Percentiles rank a stretch among this genome's conserved stretches.
Evolutionary conservation across 2,113 vertebrate species (phyloP).

Genomic region (Xenopus laevis): DNA sequence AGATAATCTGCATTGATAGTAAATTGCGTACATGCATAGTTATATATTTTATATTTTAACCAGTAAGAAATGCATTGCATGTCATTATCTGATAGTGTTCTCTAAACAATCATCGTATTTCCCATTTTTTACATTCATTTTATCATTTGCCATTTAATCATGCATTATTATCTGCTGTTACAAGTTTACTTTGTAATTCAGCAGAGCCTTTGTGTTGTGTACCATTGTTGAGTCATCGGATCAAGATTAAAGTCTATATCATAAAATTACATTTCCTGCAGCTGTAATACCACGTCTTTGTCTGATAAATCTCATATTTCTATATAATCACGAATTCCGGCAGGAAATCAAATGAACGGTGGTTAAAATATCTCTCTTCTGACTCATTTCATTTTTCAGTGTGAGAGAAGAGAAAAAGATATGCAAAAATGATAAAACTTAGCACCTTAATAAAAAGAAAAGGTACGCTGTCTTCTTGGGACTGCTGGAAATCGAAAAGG

Average conservation of each 20-base stretch:
- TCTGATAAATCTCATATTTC: constrained; percentile 40
- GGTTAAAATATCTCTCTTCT: constrained; percentile 23
- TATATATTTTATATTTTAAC: too few species aligned
- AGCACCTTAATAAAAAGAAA: too few species aligned
- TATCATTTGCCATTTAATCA: constrained; percentile 29
- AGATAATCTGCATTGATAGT: too few species aligned
- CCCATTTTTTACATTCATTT: constrained; percentile 6
- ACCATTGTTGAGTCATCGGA: constrained; percentile 15
- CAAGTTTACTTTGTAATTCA: constrained; percentile 38
- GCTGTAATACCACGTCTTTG: constrained; percentile 32
- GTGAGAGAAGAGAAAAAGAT: too few species aligned
- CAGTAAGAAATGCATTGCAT: constrained; percentile 16
- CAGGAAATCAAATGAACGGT: constrained; percentile 35
- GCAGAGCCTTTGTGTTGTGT: not conserved
- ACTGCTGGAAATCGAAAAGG: too few species aligned
- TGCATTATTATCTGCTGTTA: constrained; percentile 32
- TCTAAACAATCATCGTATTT: too few species aligned
- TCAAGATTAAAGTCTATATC: constrained; percentile 35
- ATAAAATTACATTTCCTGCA: constrained; percentile 31
- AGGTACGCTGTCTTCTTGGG: too few species aligned
- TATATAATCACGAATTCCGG: constrained; percentile 38
- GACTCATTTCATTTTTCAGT: constrained; percentile 16
- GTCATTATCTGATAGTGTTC: not conserved
- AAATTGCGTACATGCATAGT: too few species aligned
- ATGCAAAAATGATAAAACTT: too few species aligned